Evolutionary conservation across 2,888 invertebrate species (phyloP).

Genomic region (Hetaerina titia): DNA sequence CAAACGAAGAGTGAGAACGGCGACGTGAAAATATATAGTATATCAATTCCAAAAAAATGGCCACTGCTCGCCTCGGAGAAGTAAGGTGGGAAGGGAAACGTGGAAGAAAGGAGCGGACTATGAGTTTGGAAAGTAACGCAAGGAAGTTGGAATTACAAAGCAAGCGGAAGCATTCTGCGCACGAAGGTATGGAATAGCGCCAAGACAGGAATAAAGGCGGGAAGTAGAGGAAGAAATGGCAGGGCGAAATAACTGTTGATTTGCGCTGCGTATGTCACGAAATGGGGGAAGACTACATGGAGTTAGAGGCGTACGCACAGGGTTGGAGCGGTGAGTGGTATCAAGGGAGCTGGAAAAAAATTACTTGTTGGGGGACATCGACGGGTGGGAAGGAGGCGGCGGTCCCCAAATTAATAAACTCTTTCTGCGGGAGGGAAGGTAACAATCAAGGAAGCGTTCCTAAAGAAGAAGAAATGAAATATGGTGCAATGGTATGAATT

Average conservation of each 20-base stretch:
- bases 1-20: background rate
- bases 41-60: background rate
- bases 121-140: background rate
- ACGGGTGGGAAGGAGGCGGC: background rate
- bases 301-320: too few species aligned
- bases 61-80: background rate
- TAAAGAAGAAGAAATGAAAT: conserved; percentile 5
- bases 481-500: conserved; percentile 18
- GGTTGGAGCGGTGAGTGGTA: too few species aligned
- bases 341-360: too few species aligned
- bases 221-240: too few species aligned
- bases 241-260: too few species aligned
- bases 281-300: too few species aligned
- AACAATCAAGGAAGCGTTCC: background rate
- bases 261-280: too few species aligned
- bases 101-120: background rate
- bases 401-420: background rate
- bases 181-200: background rate
- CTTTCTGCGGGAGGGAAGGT: background rate
- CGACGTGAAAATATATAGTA: background rate
- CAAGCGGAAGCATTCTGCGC: background rate
- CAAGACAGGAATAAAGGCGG: background rate
- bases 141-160: background rate
- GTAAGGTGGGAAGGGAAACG: background rate
- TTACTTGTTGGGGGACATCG: too few species aligned